Evolutionary conservation across 2,113 vertebrate species (phyloP), one percentile per base, ranked within the genome.

Genomic region (Daubentonia madagascariensis): DNA sequence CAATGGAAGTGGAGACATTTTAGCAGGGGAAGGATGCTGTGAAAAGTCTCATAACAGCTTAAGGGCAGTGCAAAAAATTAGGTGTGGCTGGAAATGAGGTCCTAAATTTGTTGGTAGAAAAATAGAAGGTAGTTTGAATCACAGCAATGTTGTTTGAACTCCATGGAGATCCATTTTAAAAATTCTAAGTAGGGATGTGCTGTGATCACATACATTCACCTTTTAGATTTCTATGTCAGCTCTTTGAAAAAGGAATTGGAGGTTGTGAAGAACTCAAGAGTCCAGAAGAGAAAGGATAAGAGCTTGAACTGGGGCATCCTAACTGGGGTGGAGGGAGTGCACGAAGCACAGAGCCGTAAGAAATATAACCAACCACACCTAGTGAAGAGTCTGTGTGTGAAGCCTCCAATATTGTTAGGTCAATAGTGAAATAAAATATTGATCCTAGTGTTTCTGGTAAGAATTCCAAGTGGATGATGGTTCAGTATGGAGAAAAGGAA

Each of bases 301-400:
- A 10, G 1, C 13, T 40, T 43, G 25, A 1, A 3, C 30, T 23
- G 43, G 8, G 16, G 5, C 30, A 13, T 57, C 20, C 54, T 57
- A 57, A 57, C 54, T 28, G 8, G 75, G 32, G 17, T 30, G 8
- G 16, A n/a, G 28, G 17, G 3, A 3, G 50, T 3, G 1, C 17
- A 23, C 1, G 25, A 73, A 52, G 1, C 8, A 23, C 8, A 81
- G 9, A 22, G 1, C 16, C 5, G 10, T 20, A 14, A 23, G 18
- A 52, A 2, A 20, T 4, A 8, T 1, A 8, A 32, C 30, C 7
- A 1, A 12, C 16, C 43, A 9, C 6, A 8, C 35, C 5, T 20
- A 25, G 3, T 30, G 11, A 86, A 61, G 40, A 30, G 23, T 43
- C 14, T 30, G 9, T 14, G 1, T 2, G 8, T 61, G 37, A 32